These are phyloP conservation scores for Gastrophysa polygoni DNA, from an alignment of 2,888 invertebrate genomes.

Conservation along the genomic window DNA sequence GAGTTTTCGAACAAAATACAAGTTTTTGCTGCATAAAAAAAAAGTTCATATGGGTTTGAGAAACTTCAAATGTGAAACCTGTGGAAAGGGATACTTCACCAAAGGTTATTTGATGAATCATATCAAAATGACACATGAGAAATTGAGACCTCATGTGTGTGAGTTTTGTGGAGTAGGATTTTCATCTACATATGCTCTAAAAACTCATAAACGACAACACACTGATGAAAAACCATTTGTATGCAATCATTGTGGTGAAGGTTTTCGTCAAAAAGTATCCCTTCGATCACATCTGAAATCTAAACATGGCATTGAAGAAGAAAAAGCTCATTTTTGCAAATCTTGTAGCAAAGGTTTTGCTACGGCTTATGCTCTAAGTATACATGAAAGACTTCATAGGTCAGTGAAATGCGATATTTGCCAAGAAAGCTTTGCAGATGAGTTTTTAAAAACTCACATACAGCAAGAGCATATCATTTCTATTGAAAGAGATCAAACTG, in stretches of 20 bases:
- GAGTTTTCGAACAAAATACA: conserved; percentile 46
- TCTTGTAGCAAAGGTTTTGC: conserved; percentile 44
- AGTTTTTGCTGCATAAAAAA: conserved; percentile 46
- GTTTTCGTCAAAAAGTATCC: conserved; percentile 47
- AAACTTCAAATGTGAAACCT: conserved; percentile 44
- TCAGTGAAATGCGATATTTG: conserved; percentile 40
- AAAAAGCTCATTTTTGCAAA: conserved; percentile 41
- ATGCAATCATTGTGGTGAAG: conserved; percentile 42
- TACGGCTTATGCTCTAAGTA: conserved; percentile 42
- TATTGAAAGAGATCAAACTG: conserved; percentile 4
- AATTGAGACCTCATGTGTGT: conserved; percentile 42
- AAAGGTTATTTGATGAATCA: conserved; percentile 40
- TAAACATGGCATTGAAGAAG: conserved; percentile 44
- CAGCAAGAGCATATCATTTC: conserved; percentile 27
- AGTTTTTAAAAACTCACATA: conserved; percentile 37
- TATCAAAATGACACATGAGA: conserved; percentile 42
- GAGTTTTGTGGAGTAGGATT: conserved; percentile 43
- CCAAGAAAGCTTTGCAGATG: conserved; percentile 41
- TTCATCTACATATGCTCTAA: conserved; percentile 42
- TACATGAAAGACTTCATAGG: conserved; percentile 41
- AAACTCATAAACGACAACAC: conserved; percentile 44
- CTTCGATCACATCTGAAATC: conserved; percentile 47
- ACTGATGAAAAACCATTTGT: conserved; percentile 45
- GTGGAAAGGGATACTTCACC: conserved; percentile 43
- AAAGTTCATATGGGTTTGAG: conserved; percentile 47